Conservation (phyloP, 2,888 invertebrate genomes). For the Mesorhabditis belari region DNA sequence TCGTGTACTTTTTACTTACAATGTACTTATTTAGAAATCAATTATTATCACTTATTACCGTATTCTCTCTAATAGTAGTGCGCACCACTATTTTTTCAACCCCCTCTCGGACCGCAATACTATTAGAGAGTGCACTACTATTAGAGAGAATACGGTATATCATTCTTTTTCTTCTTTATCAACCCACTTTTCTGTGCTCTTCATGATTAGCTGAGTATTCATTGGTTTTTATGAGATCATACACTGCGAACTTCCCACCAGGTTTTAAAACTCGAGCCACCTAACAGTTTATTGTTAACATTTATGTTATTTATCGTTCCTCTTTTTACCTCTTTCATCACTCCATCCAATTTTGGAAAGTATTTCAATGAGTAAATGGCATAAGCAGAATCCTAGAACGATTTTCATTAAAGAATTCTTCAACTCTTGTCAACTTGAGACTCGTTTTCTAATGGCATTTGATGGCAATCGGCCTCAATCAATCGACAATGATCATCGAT, state of each 20-base stretch:
- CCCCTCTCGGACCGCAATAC: no score
- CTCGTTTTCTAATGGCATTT: conserved; percentile 39
- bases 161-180: no score
- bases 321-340: conserved; percentile 35
- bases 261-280: conserved; percentile 39
- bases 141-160: no score
- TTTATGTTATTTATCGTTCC: neutral
- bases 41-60: neutral
- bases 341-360: conserved; percentile 38
- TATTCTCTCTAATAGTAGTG: conserved; percentile 4
- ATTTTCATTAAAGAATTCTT: conserved; percentile 7
- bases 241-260: conserved; percentile 45
- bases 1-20: neutral
- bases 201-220: conserved; percentile 34
- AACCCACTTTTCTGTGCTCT: conserved; percentile 33
- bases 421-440: conserved; percentile 1
- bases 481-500: conserved; percentile 28
- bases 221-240: conserved; percentile 50
- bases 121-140: no score
- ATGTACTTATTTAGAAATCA: neutral
- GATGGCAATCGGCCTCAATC: conserved; percentile 44
- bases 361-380: conserved; percentile 51
- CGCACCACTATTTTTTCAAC: no score
- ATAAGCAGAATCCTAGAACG: conserved; percentile 40
- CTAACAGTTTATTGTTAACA: conserved; percentile 2